Evolutionary conservation across 30 jellyfish, hydroid and myxozoan genomes (phyloP).

Genomic region (Chrysaora quinquecirrha): DNA sequence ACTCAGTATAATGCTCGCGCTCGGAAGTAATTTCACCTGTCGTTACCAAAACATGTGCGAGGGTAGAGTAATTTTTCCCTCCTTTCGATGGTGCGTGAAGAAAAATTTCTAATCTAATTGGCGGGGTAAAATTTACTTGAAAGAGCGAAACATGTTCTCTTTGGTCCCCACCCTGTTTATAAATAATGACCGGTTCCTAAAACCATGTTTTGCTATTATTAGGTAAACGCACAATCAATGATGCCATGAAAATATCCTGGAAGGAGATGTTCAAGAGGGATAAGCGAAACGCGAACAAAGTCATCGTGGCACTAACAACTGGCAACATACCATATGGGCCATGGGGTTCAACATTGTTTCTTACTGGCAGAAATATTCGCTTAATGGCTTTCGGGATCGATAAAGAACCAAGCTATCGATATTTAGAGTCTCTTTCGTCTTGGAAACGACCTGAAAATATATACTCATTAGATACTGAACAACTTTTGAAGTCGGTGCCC

Average conservation of each 20-base stretch:
- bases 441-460: conserved; percentile 90
- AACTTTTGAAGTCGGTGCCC: conserved; percentile 82
- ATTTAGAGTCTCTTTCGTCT: conserved; percentile 85
- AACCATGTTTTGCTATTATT: too few species aligned
- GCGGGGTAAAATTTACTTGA: too few species aligned
- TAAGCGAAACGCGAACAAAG: conserved; percentile 76
- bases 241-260: conserved; percentile 95
- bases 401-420: conserved; percentile 78
- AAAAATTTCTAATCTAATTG: too few species aligned
- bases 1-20: too few species aligned
- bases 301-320: conserved; percentile 82
- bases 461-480: conserved; percentile 85
- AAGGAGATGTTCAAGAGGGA: conserved; percentile 79
- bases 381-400: conserved; percentile 93
- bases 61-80: too few species aligned
- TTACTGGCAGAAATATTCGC: conserved; percentile 88
- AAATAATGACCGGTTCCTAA: too few species aligned
- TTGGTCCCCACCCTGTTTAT: too few species aligned
- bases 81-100: too few species aligned
- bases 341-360: conserved; percentile 86
- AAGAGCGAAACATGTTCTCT: too few species aligned
- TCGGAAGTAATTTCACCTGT: too few species aligned
- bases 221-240: conserved; percentile 82
- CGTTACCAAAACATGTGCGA: too few species aligned
- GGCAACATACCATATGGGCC: conserved; percentile 92